phyloP scores from a whole-genome alignment of 2,888 invertebrate species.

The Andrena bicolor region DNA sequence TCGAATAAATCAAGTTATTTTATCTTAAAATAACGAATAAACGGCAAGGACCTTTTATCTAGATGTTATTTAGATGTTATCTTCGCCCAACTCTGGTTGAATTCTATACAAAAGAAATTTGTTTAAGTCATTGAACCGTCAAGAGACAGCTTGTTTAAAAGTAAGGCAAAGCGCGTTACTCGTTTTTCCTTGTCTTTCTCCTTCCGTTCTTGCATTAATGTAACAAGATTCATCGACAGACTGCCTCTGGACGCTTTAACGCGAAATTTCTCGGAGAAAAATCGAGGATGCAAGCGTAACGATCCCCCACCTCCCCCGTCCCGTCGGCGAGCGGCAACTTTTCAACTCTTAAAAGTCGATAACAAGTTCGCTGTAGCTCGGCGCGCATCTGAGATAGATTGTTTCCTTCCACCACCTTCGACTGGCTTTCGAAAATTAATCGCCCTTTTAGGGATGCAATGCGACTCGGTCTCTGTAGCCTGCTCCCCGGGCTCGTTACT shows the following conservation, averaged over 20 bases:
- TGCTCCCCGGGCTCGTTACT: neutral
- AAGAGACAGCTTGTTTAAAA: slow-evolving; percentile 10
- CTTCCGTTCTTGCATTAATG: slow-evolving; percentile 24
- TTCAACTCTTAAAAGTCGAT: slow-evolving; percentile 46
- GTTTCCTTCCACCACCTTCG: slow-evolving; percentile 2
- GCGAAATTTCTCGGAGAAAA: slow-evolving; percentile 23
- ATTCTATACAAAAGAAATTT: slow-evolving; percentile 3
- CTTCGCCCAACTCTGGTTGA: too few species aligned
- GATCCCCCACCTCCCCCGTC: slow-evolving; percentile 5
- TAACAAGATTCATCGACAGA: slow-evolving; percentile 59
- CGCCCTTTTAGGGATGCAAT: slow-evolving; percentile 15
- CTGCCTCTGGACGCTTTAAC: slow-evolving; percentile 7
- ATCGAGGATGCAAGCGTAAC: slow-evolving; percentile 17
- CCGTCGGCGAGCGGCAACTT: slow-evolving; percentile 10
- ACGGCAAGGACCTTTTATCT: too few species aligned
- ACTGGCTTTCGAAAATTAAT: slow-evolving; percentile 23
- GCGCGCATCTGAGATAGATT: slow-evolving; percentile 10
- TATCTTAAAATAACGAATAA: too few species aligned
- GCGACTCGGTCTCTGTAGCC: slow-evolving; percentile 17
- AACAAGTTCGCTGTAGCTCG: slow-evolving; percentile 31
- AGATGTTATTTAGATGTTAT: too few species aligned
- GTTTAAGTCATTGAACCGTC: slow-evolving; percentile 4
- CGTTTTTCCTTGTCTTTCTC: neutral
- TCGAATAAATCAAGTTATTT: too few species aligned
- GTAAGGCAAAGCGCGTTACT: slow-evolving; percentile 5